These are phyloP conservation scores for Lanius ludovicianus DNA, from an alignment of 2,113 vertebrate genomes.

Conservation along the genomic window DNA sequence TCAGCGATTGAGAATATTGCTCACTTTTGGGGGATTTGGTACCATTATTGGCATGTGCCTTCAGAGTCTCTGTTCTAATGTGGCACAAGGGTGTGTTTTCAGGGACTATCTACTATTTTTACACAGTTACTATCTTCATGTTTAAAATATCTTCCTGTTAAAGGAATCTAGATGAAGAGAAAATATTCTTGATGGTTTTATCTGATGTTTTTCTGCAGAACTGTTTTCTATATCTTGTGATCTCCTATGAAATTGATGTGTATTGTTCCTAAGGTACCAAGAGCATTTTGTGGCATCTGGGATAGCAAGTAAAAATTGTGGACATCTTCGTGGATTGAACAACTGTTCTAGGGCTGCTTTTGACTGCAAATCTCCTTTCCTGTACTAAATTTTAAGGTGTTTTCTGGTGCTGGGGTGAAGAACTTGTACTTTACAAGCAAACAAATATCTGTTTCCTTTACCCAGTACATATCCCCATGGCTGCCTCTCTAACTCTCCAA, in stretches of 20 bases:
- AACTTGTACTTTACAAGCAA: neutral
- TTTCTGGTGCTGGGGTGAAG: neutral
- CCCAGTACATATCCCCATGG: fast-evolving
- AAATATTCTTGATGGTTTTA: neutral
- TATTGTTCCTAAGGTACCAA: neutral
- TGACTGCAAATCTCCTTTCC: neutral
- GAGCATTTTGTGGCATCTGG: neutral
- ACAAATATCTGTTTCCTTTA: neutral
- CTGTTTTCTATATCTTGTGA: neutral
- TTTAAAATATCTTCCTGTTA: neutral
- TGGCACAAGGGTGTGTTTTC: neutral
- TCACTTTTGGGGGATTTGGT: neutral
- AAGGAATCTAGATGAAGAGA: neutral
- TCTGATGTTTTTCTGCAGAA: neutral
- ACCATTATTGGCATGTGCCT: neutral
- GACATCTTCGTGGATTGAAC: neutral
- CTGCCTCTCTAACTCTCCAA: neutral
- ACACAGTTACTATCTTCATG: neutral
- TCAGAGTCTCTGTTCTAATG: neutral
- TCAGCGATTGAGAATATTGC: neutral
- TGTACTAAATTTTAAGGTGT: neutral
- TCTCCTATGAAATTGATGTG: neutral
- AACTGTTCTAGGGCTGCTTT: neutral
- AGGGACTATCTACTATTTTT: neutral
- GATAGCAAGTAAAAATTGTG: neutral